Percentiles rank a stretch among this genome's conserved stretches.
Evolutionary conservation across 2,888 invertebrate genomes (phyloP).

Genomic region (Xestia sexstrigata): DNA sequence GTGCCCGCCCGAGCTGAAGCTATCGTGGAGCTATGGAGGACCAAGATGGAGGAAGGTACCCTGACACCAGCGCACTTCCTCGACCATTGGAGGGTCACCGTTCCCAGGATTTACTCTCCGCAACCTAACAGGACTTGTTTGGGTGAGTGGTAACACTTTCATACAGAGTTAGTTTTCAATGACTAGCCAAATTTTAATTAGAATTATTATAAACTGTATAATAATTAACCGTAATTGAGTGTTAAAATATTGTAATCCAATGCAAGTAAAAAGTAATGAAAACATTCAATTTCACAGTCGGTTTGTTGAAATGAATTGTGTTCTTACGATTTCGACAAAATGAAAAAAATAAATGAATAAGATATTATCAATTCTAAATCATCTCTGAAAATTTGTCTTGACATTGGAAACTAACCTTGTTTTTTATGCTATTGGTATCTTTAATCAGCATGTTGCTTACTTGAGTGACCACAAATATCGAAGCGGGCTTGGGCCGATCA

Average conservation of each 20-base stretch:
- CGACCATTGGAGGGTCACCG: slow-evolving; percentile 93
- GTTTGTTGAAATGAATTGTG: background rate
- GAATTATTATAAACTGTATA: no score
- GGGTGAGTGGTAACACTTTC: slow-evolving; percentile 75
- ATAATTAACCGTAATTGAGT: no score
- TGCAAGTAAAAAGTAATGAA: background rate
- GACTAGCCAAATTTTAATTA: background rate
- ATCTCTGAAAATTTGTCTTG: background rate
- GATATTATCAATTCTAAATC: background rate
- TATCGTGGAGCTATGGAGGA: slow-evolving; percentile 90
- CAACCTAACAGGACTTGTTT: slow-evolving; percentile 93
- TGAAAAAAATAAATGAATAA: no score
- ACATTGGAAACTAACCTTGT: background rate
- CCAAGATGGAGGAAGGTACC: slow-evolving; percentile 90
- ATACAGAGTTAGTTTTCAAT: background rate
- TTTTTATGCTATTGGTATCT: background rate
- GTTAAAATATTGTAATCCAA: background rate
- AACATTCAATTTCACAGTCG: no score
- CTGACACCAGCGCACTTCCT: slow-evolving; percentile 92
- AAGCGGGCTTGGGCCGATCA: background rate
- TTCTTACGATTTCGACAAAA: background rate
- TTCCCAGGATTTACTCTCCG: slow-evolving; percentile 94
- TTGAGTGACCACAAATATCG: background rate
- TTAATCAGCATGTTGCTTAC: background rate
- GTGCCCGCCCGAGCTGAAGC: slow-evolving; percentile 85